Evolutionary conservation across 2,113 vertebrate genomes (phyloP).

Genomic region (Acanthisitta chloris): DNA sequence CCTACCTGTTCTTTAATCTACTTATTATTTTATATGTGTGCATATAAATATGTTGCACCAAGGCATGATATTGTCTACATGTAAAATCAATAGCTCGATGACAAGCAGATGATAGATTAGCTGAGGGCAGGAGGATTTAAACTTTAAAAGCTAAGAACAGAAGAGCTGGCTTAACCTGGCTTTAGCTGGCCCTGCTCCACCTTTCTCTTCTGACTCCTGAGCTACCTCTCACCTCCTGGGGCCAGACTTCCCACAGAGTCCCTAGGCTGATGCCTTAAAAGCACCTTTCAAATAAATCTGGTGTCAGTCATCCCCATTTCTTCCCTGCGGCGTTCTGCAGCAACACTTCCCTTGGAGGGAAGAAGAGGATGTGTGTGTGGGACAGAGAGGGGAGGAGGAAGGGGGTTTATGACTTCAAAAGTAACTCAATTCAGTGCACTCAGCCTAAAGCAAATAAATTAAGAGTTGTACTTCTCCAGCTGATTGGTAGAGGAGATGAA

Average conservation of each 20-base stretch:
- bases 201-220: not conserved
- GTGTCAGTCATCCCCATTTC: constrained; percentile 37
- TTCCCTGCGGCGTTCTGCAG: not conserved
- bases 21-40: not conserved
- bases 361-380: not conserved
- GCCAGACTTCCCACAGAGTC: constrained; percentile 33
- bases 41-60: not conserved
- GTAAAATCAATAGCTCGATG: constrained; percentile 13
- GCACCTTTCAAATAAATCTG: constrained; percentile 51
- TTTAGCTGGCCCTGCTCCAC: constrained; percentile 33
- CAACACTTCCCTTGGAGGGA: not conserved
- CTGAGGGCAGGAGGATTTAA: constrained; percentile 14
- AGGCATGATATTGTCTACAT: not conserved
- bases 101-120: constrained; percentile 26
- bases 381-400: not conserved
- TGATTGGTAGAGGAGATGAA: not conserved
- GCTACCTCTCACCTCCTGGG: constrained; percentile 6
- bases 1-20: not conserved
- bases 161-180: constrained; percentile 23
- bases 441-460: constrained; percentile 2
- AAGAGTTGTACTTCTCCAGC: not conserved
- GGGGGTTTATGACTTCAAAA: not conserved
- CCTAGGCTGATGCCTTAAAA: constrained; percentile 25
- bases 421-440: not conserved
- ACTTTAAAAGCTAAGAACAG: constrained; percentile 35